Evolutionary conservation across 2,113 vertebrate genomes (phyloP), one percentile per base, ranked within the genome.

Genomic region (Kobus ellipsiprymnus): DNA sequence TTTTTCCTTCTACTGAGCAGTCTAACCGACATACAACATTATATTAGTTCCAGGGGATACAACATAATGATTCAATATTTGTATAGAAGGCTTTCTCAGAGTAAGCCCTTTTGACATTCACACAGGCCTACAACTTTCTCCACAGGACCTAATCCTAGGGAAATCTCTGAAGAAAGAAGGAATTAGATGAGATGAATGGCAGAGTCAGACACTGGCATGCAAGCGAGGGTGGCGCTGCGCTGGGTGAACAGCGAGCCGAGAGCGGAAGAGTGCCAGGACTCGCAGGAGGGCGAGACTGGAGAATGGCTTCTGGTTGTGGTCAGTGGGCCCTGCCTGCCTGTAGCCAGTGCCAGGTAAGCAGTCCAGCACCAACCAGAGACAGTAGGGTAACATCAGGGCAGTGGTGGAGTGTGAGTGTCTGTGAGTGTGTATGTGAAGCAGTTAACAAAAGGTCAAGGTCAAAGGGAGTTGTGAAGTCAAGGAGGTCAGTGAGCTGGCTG

Each of bases 41-140:
- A 82, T 48, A 78, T 81, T n/a, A 52, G 48, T n/a, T 82, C 30
- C 48, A 54, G 48, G 30, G 33, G 80, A 80, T 54, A 82, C 30
- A 82, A 82, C 80, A n/a, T n/a, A n/a, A 82, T 19, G 80, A 54
- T 82, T 82, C 80, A 54, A 82, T 36, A 82, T 36, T 14, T 82
- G 50, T 54, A 82, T 6, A 54, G 80, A 54, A n/a, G 33, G 50
- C 36, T 21, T 86, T 59, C 55, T 59, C 9, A 46, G 55, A 44
- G 59, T 46, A 44, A 86, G 83, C 83, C 83, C 55, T 85, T 60
- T 46, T 29, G 36, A 86, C 55, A 60, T 86, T 86, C 50, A 89
- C 27, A 74, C 50, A 44, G 50, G n/a, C 50, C 64, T 55, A 36
- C 54, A 67, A 55, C 50, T 55, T 74, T 67, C 25, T 89, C 64